Conservation (phyloP, 2,888 invertebrate species). For the Brachynemurus nebulosus region DNA sequence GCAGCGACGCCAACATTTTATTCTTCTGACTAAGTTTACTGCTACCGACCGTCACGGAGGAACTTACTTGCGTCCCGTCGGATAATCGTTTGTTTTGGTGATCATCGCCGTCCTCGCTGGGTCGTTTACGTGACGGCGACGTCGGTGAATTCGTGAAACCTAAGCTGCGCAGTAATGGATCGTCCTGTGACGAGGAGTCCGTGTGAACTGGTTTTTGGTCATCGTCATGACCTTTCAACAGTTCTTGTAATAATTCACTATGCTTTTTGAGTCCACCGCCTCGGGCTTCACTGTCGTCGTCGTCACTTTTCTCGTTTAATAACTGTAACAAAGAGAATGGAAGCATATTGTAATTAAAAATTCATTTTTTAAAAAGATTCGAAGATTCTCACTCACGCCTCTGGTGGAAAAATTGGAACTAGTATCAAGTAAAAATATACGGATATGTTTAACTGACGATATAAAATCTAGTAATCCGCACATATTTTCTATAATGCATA, state of each 20-base stretch:
- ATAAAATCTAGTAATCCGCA: too few relatives aligned
- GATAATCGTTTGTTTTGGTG: conserved; percentile 32
- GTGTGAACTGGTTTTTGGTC: conserved; percentile 27
- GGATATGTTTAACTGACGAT: too few relatives aligned
- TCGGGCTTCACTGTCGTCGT: conserved; percentile 57
- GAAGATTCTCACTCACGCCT: too few relatives aligned
- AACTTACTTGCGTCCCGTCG: conserved; percentile 30
- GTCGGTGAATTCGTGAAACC: conserved; percentile 43
- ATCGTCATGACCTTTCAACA: conserved; percentile 40
- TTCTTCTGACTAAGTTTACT: conserved; percentile 70
- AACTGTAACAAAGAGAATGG: conserved; percentile 38
- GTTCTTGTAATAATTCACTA: conserved; percentile 46
- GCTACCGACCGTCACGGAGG: conserved; percentile 26
- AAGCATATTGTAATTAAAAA: conserved; percentile 8
- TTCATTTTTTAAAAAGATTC: too few relatives aligned
- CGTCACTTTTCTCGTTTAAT: conserved; percentile 69
- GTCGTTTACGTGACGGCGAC: conserved; percentile 45
- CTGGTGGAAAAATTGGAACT: too few relatives aligned
- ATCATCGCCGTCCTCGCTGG: conserved; percentile 46
- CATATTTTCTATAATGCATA: too few relatives aligned
- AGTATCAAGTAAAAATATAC: too few relatives aligned
- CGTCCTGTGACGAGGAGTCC: conserved; percentile 33
- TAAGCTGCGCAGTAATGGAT: conserved; percentile 37
- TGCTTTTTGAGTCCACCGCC: conserved; percentile 41
- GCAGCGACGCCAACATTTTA: conserved; percentile 68